These are phyloP conservation scores for Noctua pronuba DNA, from an alignment of 2,888 invertebrate genomes.

Conservation along the genomic window DNA sequence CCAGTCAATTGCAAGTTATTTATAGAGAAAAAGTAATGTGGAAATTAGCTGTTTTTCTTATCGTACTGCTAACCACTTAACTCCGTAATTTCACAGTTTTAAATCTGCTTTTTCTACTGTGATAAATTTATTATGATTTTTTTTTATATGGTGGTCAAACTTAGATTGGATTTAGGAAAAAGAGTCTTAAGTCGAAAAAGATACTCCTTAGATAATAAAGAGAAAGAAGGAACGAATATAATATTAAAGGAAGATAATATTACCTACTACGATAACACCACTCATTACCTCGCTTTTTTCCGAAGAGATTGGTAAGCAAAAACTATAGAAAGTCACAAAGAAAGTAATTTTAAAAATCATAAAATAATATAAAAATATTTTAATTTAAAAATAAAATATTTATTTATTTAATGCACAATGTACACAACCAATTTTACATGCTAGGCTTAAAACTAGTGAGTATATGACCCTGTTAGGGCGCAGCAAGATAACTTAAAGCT, in stretches of 20 bases:
- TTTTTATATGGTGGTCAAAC: neutral
- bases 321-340: neutral
- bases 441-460: too few relatives aligned
- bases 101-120: constrained; percentile 8
- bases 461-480: too few relatives aligned
- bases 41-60: constrained; percentile 48
- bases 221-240: too few relatives aligned
- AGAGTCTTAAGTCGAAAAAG: neutral
- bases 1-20: neutral
- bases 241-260: neutral
- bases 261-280: neutral
- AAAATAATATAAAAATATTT: neutral
- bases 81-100: constrained; percentile 54
- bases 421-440: too few relatives aligned
- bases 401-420: too few relatives aligned
- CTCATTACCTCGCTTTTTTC: neutral
- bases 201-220: neutral
- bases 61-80: constrained; percentile 24
- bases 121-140: too few relatives aligned
- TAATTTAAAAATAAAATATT: neutral
- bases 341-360: neutral
- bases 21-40: constrained; percentile 12
- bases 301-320: neutral
- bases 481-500: too few relatives aligned
- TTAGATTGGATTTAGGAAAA: neutral